These are phyloP conservation scores for Bradypodion ventrale DNA, from an alignment of 2,797 vertebrate species.

Conservation along the genomic window DNA sequence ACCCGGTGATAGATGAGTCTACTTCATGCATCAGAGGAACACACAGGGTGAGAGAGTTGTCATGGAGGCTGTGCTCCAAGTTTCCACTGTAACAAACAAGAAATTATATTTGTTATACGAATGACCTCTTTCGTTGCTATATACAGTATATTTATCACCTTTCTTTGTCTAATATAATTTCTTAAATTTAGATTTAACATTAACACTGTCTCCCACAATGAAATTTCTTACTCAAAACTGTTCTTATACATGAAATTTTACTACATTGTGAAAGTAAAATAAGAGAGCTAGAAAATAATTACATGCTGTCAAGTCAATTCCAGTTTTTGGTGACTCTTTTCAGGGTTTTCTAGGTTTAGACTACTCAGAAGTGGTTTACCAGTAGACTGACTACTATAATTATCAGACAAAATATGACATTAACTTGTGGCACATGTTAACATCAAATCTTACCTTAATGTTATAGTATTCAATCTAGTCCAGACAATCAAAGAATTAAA, in stretches of 20 bases:
- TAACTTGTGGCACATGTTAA: too few species aligned
- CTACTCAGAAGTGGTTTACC: too few species aligned
- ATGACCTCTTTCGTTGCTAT: background rate
- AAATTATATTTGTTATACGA: conserved; percentile 34
- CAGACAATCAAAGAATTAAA: too few species aligned
- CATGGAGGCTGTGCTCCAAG: conserved; percentile 83
- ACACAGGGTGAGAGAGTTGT: conserved; percentile 86
- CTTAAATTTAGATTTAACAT: background rate
- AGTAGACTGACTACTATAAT: too few species aligned
- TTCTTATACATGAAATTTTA: background rate
- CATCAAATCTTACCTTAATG: too few species aligned
- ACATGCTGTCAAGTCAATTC: too few species aligned
- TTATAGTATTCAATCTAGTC: too few species aligned
- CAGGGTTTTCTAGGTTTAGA: too few species aligned
- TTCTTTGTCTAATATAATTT: background rate
- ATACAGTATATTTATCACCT: too few species aligned
- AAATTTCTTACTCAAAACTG: background rate
- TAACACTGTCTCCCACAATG: background rate
- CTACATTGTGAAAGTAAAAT: background rate
- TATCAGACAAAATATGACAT: too few species aligned
- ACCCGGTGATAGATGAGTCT: conserved; percentile 92
- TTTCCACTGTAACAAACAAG: conserved; percentile 83
- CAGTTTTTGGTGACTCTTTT: too few species aligned
- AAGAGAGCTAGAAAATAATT: too few species aligned
- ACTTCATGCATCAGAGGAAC: conserved; percentile 93